Evolutionary conservation across 1,140 invertebrate species (phyloP).

Genomic region (Dufourea novaeangliae): DNA sequence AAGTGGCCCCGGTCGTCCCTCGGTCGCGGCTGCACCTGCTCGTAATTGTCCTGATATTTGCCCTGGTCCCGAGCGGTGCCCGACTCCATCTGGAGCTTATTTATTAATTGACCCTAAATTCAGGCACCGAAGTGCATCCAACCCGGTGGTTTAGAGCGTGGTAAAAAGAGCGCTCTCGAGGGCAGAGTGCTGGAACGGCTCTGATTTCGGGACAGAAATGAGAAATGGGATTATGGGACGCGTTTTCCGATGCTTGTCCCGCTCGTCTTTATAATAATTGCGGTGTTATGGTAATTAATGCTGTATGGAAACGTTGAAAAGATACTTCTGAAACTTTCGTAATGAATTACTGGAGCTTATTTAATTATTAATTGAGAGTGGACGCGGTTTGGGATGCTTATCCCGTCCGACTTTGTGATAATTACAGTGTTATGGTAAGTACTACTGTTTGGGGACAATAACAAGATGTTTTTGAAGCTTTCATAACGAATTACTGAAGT

Average conservation of each 20-base stretch:
- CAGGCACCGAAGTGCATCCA: slow-evolving; percentile 43
- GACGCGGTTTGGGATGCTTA: too few relatives aligned
- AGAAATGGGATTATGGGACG: background rate
- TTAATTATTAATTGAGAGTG: too few relatives aligned
- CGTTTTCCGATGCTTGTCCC: background rate
- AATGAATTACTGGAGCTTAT: too few relatives aligned
- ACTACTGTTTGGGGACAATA: too few relatives aligned
- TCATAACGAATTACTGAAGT: too few relatives aligned
- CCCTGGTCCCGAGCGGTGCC: background rate
- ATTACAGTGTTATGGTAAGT: too few relatives aligned
- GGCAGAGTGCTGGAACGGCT: slow-evolving; percentile 5
- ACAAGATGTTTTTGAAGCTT: too few relatives aligned
- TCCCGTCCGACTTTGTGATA: too few relatives aligned
- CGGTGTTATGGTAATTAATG: background rate
- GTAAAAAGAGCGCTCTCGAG: slow-evolving; percentile 26
- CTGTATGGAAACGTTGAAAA: too few relatives aligned
- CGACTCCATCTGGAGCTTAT: slow-evolving; percentile 60
- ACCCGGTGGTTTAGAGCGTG: slow-evolving; percentile 30
- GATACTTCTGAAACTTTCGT: too few relatives aligned
- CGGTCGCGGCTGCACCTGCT: slow-evolving; percentile 62
- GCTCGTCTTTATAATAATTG: background rate
- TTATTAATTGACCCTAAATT: slow-evolving; percentile 71
- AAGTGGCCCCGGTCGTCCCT: slow-evolving; percentile 60
- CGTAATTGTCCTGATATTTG: slow-evolving; percentile 71
- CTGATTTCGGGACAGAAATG: slow-evolving; percentile 14